phyloP scores from a whole-genome alignment of 2,888 invertebrate species.

The Drosophila pseudotakahashii region DNA sequence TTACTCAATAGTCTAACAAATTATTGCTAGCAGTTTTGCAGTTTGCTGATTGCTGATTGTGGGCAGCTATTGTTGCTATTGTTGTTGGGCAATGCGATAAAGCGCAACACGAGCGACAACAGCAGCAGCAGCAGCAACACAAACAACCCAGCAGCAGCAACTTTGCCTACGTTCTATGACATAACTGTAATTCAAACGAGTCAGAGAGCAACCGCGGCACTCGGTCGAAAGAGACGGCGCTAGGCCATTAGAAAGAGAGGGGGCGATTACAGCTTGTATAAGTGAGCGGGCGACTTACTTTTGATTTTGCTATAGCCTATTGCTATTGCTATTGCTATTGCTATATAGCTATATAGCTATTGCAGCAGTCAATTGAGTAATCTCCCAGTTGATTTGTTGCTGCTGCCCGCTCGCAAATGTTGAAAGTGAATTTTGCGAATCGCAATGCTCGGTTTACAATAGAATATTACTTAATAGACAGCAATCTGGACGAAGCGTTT shows the following conservation, averaged over 20 bases:
- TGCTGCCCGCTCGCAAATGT: slow-evolving; percentile 61
- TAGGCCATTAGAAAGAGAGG: slow-evolving; percentile 27
- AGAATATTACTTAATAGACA: slow-evolving; percentile 75
- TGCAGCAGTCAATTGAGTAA: slow-evolving; percentile 71
- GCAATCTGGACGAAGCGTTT: slow-evolving; percentile 46
- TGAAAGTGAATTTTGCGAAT: slow-evolving; percentile 71
- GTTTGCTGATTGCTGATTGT: slow-evolving; percentile 42
- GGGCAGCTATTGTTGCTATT: slow-evolving; percentile 36
- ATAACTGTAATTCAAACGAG: slow-evolving; percentile 76
- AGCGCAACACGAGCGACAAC: slow-evolving; percentile 50
- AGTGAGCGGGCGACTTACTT: slow-evolving; percentile 69
- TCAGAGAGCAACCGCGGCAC: slow-evolving; percentile 50
- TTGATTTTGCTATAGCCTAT: slow-evolving; percentile 56
- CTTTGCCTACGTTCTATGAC: slow-evolving; percentile 74
- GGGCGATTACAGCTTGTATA: slow-evolving; percentile 30
- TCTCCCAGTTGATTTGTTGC: slow-evolving; percentile 45
- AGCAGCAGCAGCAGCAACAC: slow-evolving; percentile 42
- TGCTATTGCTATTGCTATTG: slow-evolving; percentile 11
- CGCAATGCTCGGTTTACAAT: slow-evolving; percentile 69
- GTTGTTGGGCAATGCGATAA: slow-evolving; percentile 47
- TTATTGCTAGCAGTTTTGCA: slow-evolving; percentile 53
- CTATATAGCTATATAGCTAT: slow-evolving; percentile 20
- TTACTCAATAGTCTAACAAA: slow-evolving; percentile 69
- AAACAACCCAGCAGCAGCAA: slow-evolving; percentile 33
- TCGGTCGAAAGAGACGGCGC: slow-evolving; percentile 15